Percentiles rank a stretch among this genome's conserved stretches.
Conservation (phyloP, 2,888 invertebrate species). For the Pharmacophagus antenor region DNA sequence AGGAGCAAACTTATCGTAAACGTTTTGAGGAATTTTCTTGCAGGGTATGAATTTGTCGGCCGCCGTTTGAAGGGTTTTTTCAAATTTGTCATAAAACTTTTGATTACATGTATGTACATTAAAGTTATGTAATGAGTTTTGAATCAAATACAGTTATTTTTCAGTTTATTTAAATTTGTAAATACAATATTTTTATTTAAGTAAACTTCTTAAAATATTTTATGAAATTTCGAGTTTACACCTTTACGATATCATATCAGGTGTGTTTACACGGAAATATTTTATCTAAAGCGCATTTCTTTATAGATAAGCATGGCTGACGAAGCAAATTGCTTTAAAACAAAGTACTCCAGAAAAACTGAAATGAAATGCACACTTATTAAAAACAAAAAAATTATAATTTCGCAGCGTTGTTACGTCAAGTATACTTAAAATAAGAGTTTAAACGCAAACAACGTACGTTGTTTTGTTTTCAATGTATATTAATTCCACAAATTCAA, state of each 20-base stretch:
- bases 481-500: neutral
- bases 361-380: neutral
- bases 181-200: too few relatives aligned
- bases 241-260: conserved; percentile 17
- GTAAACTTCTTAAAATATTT: neutral
- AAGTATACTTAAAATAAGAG: conserved; percentile 19
- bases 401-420: conserved; percentile 1
- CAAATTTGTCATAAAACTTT: too few relatives aligned
- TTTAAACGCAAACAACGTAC: conserved; percentile 19
- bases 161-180: too few relatives aligned
- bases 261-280: conserved; percentile 28
- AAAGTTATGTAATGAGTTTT: too few relatives aligned
- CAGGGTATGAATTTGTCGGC: too few relatives aligned
- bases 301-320: conserved; percentile 36
- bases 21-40: too few relatives aligned
- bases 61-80: too few relatives aligned
- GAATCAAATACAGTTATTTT: too few relatives aligned
- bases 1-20: too few relatives aligned
- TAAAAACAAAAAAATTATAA: neutral
- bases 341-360: neutral
- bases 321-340: conserved; percentile 15
- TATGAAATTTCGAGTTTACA: neutral
- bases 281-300: conserved; percentile 39
- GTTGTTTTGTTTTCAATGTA: neutral
- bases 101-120: too few relatives aligned